Evolutionary conservation across 2,888 invertebrate species (phyloP), one percentile per base, ranked within the genome.

Genomic region (Catocala nupta): DNA sequence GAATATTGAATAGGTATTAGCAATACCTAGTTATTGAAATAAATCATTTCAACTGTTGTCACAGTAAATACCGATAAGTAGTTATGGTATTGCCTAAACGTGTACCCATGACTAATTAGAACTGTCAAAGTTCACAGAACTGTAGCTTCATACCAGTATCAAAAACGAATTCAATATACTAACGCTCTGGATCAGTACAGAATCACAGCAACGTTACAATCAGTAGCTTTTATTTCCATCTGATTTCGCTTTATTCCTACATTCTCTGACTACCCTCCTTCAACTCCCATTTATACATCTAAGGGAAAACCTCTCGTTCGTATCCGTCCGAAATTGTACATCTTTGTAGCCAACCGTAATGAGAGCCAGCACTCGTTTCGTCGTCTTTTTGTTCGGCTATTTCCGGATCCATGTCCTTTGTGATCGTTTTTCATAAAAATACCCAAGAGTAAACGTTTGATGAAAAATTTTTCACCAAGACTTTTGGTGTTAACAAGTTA

Each of bases 341-440:
- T 78, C 73, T 71, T 70, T 76, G 74, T 78, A 39, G 58, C 39
- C 43, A 58, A 52, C 45, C 42, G 75, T 78, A 78, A 78, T 76
- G 78, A 78, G 76, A 62, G 73, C 65, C 64, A 50, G 74, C 65
- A 68, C 74, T 78, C 77, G 77, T 73, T 78, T 70, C 70, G 68
- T 55, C 63, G 65, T 57, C 69, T 66, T 78, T 77, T 80, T 80
- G 77, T 78, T 63, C 71, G 67, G 67, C 67, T 68, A 77, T 80
- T 80, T 80, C 79, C 78, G 75, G 59, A 71, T 66, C 65, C 57
- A 64, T 69, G 67, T 61, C 57, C 67, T 73, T 78, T 75, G 68
- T 65, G 59, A 62, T 63, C 59, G 65, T 62, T 71, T 63, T 61
- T 60, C 53, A 65, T 53, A 55, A 63, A 77, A 51, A 66, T 75